These are phyloP conservation scores for Agrotis clavis DNA, from an alignment of 2,888 invertebrate genomes.

Conservation along the genomic window DNA sequence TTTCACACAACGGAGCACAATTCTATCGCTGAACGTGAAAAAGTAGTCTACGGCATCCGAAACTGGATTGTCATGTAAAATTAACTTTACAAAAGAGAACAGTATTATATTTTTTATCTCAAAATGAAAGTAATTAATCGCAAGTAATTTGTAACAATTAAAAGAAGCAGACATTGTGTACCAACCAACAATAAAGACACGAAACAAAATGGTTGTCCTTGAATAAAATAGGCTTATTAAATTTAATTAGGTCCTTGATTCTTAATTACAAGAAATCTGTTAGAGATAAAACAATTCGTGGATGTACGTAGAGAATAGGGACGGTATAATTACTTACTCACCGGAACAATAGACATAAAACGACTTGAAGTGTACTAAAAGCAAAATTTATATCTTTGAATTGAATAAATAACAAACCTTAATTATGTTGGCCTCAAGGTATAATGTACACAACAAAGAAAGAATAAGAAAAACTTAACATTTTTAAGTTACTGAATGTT, in stretches of 20 bases:
- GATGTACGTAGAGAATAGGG: background rate
- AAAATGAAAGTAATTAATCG: background rate
- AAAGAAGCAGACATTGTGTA: background rate
- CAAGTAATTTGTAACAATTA: slow-evolving; percentile 11
- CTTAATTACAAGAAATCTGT: slow-evolving; percentile 23
- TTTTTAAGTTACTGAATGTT: too few relatives aligned
- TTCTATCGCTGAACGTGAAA: background rate
- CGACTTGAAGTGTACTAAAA: background rate
- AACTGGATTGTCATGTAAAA: background rate
- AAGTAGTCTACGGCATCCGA: background rate
- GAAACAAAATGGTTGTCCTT: background rate
- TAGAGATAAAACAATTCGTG: slow-evolving; percentile 9
- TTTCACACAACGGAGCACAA: too few relatives aligned
- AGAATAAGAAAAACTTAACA: background rate
- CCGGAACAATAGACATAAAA: slow-evolving; percentile 7
- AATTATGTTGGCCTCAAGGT: background rate
- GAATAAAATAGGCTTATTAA: background rate
- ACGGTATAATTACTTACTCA: background rate
- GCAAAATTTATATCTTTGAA: background rate
- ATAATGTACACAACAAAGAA: background rate
- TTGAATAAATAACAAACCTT: background rate
- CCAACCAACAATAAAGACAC: background rate
- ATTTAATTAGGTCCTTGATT: slow-evolving; percentile 13
- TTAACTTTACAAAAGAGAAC: background rate
- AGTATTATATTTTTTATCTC: background rate